Percentiles rank a stretch among this genome's conserved stretches.
Conservation (phyloP, 2,888 invertebrate species). For the Microctonus aethiopoides region DNA sequence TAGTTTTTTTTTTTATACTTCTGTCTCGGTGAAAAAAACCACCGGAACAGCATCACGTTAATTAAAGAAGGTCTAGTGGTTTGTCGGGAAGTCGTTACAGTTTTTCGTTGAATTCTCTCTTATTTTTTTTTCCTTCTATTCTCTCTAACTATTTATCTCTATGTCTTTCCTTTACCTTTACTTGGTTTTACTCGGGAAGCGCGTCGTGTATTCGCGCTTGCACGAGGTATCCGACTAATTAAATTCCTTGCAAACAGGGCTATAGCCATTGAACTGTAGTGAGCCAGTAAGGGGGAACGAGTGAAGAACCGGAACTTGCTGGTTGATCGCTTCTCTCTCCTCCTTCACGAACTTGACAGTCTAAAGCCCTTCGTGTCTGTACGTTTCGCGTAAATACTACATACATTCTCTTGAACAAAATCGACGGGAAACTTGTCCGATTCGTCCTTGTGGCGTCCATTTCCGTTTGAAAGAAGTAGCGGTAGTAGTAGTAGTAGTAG, state of each 20-base stretch:
- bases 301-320: conserved; percentile 3
- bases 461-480: conserved; percentile 19
- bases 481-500: too few species aligned
- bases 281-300: not conserved
- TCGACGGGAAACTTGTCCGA: conserved; percentile 29
- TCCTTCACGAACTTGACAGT: not conserved
- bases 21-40: not conserved
- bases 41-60: not conserved
- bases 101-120: conserved; percentile 25
- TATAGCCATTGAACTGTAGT: conserved; percentile 24
- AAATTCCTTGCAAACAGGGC: conserved; percentile 47
- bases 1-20: not conserved
- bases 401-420: conserved; percentile 21
- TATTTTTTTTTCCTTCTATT: conserved; percentile 20
- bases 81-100: conserved; percentile 1
- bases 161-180: conserved; percentile 16
- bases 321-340: conserved; percentile 7
- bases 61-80: conserved; percentile 17
- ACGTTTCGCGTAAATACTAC: conserved; percentile 14
- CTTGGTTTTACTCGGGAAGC: conserved; percentile 14
- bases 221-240: conserved; percentile 53
- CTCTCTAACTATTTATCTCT: too few species aligned
- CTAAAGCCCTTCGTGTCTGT: conserved; percentile 12
- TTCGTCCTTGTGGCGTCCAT: conserved; percentile 26
- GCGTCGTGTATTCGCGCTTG: conserved; percentile 24